Conservation (phyloP, 1,140 invertebrate genomes). For the Berghia stephanieae region DNA sequence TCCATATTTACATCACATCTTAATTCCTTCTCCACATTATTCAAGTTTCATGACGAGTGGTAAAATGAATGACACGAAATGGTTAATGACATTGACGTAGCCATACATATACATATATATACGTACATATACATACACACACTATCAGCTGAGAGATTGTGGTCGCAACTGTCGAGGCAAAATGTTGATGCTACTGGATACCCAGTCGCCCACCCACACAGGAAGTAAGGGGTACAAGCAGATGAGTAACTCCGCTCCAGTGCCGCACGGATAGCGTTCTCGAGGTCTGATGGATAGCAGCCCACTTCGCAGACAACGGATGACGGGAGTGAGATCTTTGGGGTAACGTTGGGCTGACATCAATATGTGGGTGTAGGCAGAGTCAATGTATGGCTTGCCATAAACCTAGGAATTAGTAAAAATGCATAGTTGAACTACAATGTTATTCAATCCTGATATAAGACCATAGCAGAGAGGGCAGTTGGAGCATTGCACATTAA, state of each 20-base stretch:
- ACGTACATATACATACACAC: no score
- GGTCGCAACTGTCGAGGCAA: slow-evolving; percentile 49
- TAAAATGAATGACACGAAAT: no score
- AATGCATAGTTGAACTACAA: background rate
- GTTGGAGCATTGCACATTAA: no score
- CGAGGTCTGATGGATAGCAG: slow-evolving; percentile 61
- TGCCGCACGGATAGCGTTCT: slow-evolving; percentile 57
- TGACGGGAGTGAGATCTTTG: slow-evolving; percentile 59
- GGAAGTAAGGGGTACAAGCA: slow-evolving; percentile 57
- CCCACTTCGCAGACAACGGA: slow-evolving; percentile 57
- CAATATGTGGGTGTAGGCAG: slow-evolving; percentile 48
- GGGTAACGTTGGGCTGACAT: slow-evolving; percentile 41
- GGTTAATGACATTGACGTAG: no score
- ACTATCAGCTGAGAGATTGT: no score
- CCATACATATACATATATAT: no score
- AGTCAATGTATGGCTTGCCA: slow-evolving; percentile 55
- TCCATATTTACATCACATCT: no score
- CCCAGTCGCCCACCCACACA: slow-evolving; percentile 59
- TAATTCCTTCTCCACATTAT: no score
- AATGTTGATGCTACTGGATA: slow-evolving; percentile 46
- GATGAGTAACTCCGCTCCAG: slow-evolving; percentile 56
- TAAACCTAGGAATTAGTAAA: slow-evolving; percentile 29
- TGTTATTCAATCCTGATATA: background rate
- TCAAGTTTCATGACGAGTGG: no score
- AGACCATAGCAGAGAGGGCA: no score